Percentiles rank a stretch among this genome's conserved stretches.
Evolutionary conservation across 1,140 invertebrate species (phyloP).

Genomic region (Uloborus diversus): DNA sequence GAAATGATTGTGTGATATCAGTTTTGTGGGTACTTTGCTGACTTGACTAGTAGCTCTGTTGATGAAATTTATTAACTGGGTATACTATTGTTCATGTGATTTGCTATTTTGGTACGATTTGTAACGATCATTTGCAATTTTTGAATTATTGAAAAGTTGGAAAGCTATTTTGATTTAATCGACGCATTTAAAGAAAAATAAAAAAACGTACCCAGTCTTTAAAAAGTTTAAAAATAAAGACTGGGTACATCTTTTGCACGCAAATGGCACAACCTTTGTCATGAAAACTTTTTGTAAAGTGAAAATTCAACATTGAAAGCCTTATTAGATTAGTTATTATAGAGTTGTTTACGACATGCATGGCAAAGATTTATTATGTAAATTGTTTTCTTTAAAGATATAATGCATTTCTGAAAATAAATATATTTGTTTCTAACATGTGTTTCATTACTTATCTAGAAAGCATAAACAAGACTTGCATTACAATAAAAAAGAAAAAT

Average conservation of each 20-base stretch:
- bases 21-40: constrained; percentile 23
- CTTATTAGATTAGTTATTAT: constrained; percentile 57
- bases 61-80: constrained; percentile 41
- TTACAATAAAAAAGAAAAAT: no score
- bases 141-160: constrained; percentile 49
- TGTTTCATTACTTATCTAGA: no score
- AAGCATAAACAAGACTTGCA: no score
- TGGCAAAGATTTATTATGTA: constrained; percentile 57
- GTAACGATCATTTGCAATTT: constrained; percentile 42
- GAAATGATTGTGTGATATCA: constrained; percentile 46
- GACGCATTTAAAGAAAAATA: constrained; percentile 53
- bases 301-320: constrained; percentile 50
- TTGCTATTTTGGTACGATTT: constrained; percentile 57
- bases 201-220: constrained; percentile 40
- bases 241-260: constrained; percentile 52
- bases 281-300: constrained; percentile 54
- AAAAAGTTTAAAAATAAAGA: constrained; percentile 35
- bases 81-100: constrained; percentile 50
- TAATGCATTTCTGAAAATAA: constrained; percentile 56
- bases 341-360: constrained; percentile 56
- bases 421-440: constrained; percentile 57
- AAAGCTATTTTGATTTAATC: constrained; percentile 54
- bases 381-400: constrained; percentile 51
- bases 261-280: constrained; percentile 54
- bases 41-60: constrained; percentile 21